Conservation (phyloP, 2,113 vertebrate genomes). For the Lepisosteus osseus region DNA sequence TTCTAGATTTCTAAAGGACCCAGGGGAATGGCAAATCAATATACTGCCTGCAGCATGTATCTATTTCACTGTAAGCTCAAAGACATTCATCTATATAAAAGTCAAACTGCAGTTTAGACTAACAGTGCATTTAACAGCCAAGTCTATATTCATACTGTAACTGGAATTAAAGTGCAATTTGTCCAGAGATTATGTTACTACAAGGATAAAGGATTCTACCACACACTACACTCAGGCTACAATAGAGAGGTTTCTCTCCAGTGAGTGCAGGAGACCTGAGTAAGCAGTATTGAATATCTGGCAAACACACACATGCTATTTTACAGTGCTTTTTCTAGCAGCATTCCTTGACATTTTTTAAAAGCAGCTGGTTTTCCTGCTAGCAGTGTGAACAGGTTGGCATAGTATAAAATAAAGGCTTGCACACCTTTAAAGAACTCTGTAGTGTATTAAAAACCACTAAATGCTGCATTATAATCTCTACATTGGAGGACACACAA, state of each 20-base stretch:
- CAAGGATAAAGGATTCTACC: slow-evolving; percentile 33
- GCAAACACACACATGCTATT: background rate
- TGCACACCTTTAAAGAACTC: no score
- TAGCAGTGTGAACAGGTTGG: no score
- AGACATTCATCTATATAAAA: slow-evolving; percentile 77
- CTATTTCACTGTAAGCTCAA: slow-evolving; percentile 62
- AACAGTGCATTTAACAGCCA: slow-evolving; percentile 66
- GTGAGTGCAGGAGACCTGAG: slow-evolving; percentile 40
- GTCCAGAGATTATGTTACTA: slow-evolving; percentile 73
- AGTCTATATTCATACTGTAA: slow-evolving; percentile 67
- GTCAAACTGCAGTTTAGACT: slow-evolving; percentile 76
- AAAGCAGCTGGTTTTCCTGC: background rate
- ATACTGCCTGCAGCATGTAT: slow-evolving; percentile 61
- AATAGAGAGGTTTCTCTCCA: background rate
- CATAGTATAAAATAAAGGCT: no score
- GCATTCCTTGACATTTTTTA: background rate
- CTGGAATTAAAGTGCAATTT: slow-evolving; percentile 79
- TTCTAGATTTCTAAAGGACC: slow-evolving; percentile 54
- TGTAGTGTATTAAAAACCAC: no score
- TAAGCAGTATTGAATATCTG: slow-evolving; percentile 14
- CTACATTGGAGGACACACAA: no score
- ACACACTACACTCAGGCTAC: background rate
- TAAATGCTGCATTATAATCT: no score
- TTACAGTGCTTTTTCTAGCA: background rate
- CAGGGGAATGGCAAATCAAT: slow-evolving; percentile 71